Percentiles rank a stretch among this genome's conserved stretches.
phyloP scores from a whole-genome alignment of 2,797 vertebrate species.

The Geotria australis region DNA sequence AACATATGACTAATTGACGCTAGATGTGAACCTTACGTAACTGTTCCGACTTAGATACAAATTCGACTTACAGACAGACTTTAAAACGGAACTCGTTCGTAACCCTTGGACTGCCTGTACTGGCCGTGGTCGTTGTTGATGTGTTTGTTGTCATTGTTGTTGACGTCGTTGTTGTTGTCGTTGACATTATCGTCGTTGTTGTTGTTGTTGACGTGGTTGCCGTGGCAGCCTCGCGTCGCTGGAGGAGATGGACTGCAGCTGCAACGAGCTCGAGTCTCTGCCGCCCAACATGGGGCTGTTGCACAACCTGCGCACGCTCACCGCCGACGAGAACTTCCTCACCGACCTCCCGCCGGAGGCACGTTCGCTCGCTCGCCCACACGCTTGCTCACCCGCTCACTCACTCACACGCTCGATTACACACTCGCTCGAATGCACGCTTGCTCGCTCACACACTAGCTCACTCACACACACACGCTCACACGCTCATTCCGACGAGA shows the following conservation, averaged over 20 bases:
- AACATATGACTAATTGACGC: too few relatives aligned
- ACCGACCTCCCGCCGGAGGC: conserved; percentile 75
- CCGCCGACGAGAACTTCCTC: conserved; percentile 91
- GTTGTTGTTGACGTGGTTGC: too few relatives aligned
- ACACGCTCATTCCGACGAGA: neutral
- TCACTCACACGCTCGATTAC: neutral
- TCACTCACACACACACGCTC: too few relatives aligned
- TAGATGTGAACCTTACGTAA: too few relatives aligned
- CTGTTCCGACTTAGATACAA: too few relatives aligned
- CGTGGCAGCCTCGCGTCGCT: neutral
- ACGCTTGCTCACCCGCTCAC: neutral
- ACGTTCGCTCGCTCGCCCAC: neutral
- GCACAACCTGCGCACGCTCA: conserved; percentile 61
- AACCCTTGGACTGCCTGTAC: too few relatives aligned
- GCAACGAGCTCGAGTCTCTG: conserved; percentile 76
- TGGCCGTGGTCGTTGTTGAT: too few relatives aligned
- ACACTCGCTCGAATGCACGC: neutral
- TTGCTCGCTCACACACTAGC: neutral
- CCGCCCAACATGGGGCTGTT: conserved; percentile 76
- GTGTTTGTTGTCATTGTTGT: too few relatives aligned
- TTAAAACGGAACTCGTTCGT: too few relatives aligned
- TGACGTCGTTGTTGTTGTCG: too few relatives aligned
- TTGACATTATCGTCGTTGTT: too few relatives aligned
- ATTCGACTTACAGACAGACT: too few relatives aligned
- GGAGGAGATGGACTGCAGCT: conserved; percentile 26